Evolutionary conservation across 53 echinoderm and acorn worm species (phyloP), one percentile per base, ranked within the genome.

Genomic region (Echinarachnius parma): DNA sequence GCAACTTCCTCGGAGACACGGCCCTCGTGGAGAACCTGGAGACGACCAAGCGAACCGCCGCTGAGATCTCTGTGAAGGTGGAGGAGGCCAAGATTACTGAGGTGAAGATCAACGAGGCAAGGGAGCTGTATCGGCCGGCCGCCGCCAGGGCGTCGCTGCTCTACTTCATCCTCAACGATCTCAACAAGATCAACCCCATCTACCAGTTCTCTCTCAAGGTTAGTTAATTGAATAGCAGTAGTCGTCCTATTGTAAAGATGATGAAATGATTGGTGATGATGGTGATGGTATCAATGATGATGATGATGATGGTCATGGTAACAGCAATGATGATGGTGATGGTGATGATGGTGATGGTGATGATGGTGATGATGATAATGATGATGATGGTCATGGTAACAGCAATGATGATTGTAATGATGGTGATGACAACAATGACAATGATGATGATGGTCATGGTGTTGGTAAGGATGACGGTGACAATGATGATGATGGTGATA

Each of bases 171-270:
- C 86, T 98, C 9, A 98, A 98, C 44, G 98, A 98, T 53, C 62
- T 98, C 39, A 92, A 92, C 83, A 91, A 83, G 80, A 98, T 98
- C 75, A 92, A 98, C 46, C 91, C 91, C 14, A 98, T 98, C 80
- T 98, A 98, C 35, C 98, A 98, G 66, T 98, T 98, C 71, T 98
- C 98, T 36, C 91, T 98, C 29, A 92, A 98, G 91, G 96, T 95
- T 33, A 72, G 72, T 47, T 25, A 13, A 33, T 4, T 9, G 31
- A 20, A 32, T 3, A 9, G 20, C 2, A 0, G 26, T 2, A 24
- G 16, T 53, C 53, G 42, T 9, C 14, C 42, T 42, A 10, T 21
- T 50, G 19, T 19, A 50, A 21, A 20, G 23, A 50, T 16, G 20
- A 21, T n/a, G 52, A 5, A n/a, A 23, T 21, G 19, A 23, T 8